Evolutionary conservation across 2,888 invertebrate species (phyloP).

Genomic region (Drosophila kanekoi): DNA sequence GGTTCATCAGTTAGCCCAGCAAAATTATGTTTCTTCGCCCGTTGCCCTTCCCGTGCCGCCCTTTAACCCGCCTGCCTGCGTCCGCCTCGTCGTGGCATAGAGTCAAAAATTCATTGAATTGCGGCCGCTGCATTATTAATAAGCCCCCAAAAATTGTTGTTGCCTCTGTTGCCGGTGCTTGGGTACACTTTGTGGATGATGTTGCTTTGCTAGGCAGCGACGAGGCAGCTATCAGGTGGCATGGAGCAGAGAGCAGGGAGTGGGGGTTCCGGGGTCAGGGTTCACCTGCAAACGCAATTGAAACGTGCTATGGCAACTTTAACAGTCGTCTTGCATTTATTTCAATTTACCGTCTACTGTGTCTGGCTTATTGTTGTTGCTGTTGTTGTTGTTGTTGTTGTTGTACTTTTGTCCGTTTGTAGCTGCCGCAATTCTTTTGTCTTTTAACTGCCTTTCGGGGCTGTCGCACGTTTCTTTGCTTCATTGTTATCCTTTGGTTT

Average conservation of each 20-base stretch:
- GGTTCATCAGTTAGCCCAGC: conserved; percentile 77
- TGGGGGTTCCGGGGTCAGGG: neutral
- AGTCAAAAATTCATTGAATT: conserved; percentile 82
- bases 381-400: conserved; percentile 11
- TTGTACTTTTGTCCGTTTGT: conserved; percentile 29
- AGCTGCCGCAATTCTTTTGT: conserved; percentile 73
- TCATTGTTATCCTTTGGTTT: conserved; percentile 10
- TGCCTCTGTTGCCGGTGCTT: conserved; percentile 55
- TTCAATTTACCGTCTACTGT: conserved; percentile 72
- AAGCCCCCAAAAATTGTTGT: conserved; percentile 64
- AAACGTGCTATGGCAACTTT: conserved; percentile 79
- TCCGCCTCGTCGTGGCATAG: conserved; percentile 36
- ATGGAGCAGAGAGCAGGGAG: conserved; percentile 1
- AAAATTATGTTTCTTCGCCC: conserved; percentile 66
- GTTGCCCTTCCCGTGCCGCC: conserved; percentile 2
- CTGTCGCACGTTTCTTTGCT: conserved; percentile 61
- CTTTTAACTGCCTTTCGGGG: conserved; percentile 68
- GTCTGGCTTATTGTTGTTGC: conserved; percentile 5
- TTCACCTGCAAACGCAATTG: conserved; percentile 67
- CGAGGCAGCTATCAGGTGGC: neutral
- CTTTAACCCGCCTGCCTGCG: neutral
- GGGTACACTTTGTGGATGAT: conserved; percentile 58
- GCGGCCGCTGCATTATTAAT: conserved; percentile 81
- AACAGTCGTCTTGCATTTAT: conserved; percentile 79
- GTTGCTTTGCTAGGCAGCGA: conserved; percentile 9